Conservation (phyloP, 2,888 invertebrate species). For the Formica aserva region DNA sequence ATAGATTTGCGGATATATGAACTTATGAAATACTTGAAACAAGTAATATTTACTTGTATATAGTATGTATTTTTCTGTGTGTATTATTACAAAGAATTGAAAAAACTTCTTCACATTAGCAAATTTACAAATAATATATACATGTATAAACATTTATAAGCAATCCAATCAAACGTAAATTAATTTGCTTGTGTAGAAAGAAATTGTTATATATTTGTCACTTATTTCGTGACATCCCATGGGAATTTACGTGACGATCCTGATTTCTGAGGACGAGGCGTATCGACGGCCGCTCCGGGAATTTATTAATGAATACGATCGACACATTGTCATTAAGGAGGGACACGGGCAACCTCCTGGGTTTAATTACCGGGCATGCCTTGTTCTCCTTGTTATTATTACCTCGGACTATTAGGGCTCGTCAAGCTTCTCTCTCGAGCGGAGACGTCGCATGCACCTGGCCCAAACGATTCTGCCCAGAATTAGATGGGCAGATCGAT, state of each 20-base stretch:
- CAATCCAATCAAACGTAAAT: neutral
- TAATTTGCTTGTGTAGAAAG: neutral
- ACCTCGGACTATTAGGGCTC: conserved; percentile 51
- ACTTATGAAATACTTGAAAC: too few relatives aligned
- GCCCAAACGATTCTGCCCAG: conserved; percentile 24
- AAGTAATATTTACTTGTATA: too few relatives aligned
- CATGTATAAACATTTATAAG: neutral
- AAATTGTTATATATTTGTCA: neutral
- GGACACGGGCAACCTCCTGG: conserved; percentile 32
- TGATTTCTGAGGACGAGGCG: conserved; percentile 1
- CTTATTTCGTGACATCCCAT: neutral
- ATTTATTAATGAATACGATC: conserved; percentile 57
- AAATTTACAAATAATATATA: neutral
- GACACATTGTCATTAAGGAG: conserved; percentile 49
- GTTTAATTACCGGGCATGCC: conserved; percentile 54
- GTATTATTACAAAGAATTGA: too few relatives aligned
- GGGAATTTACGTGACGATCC: neutral
- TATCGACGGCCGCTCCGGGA: neutral
- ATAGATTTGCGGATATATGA: too few relatives aligned
- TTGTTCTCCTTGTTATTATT: conserved; percentile 56
- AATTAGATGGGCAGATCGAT: conserved; percentile 35
- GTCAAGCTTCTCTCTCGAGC: conserved; percentile 10
- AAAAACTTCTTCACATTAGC: neutral
- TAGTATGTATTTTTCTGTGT: too few relatives aligned
- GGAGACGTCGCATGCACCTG: conserved; percentile 23